phyloP scores from a whole-genome alignment of 2,113 vertebrate species.

The Ochotona curzoniae region DNA sequence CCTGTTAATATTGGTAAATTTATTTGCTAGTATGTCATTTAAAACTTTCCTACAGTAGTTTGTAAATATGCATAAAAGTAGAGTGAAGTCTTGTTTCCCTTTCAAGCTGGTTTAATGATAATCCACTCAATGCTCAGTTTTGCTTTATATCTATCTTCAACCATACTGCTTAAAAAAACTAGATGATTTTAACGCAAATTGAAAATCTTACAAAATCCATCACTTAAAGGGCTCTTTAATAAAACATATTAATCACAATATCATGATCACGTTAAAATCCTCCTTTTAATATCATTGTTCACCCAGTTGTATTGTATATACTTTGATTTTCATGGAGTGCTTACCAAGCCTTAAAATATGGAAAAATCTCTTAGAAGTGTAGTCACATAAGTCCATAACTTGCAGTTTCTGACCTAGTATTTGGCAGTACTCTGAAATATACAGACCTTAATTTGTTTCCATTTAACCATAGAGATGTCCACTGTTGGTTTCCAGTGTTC shows the following conservation, averaged over 20 bases:
- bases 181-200: background rate
- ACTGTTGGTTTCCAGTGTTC: background rate
- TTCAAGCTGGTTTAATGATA: background rate
- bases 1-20: background rate
- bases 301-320: background rate
- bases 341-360: background rate
- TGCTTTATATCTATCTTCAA: background rate
- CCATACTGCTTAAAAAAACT: background rate
- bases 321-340: background rate
- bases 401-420: background rate
- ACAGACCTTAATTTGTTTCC: background rate
- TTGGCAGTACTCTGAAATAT: conserved; percentile 9
- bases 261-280: background rate
- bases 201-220: background rate
- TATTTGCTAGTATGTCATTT: conserved; percentile 20
- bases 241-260: background rate
- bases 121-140: background rate
- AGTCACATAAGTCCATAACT: background rate
- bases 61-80: background rate
- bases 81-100: background rate
- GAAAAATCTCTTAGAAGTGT: background rate
- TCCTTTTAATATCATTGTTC: conserved; percentile 2
- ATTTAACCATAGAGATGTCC: background rate
- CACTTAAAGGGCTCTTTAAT: background rate
- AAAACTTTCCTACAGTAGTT: background rate